Conservation (phyloP, 2,888 invertebrate species). For the Drosophila lacicola region DNA sequence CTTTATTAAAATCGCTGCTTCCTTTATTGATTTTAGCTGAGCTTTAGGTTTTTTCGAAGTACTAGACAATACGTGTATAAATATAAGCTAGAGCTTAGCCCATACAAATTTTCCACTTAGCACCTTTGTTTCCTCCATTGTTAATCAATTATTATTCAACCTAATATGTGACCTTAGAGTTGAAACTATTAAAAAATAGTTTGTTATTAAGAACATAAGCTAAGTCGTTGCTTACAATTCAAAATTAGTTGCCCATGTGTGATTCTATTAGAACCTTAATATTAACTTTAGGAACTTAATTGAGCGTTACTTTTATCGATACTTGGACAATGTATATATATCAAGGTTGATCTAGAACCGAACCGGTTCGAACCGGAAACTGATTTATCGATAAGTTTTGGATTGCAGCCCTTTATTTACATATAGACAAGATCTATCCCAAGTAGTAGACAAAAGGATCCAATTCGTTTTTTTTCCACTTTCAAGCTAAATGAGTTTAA, state of each 20-base stretch:
- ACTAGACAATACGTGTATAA: background rate
- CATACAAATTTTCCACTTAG: conserved; percentile 1
- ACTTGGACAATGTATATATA: too few relatives aligned
- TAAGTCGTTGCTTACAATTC: too few relatives aligned
- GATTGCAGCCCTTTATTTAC: too few relatives aligned
- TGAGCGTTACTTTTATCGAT: too few relatives aligned
- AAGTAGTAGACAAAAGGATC: background rate
- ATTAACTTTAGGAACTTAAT: too few relatives aligned
- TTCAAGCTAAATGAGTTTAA: background rate
- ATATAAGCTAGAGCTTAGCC: background rate
- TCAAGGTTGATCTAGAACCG: too few relatives aligned
- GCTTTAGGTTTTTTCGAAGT: background rate
- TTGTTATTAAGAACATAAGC: background rate
- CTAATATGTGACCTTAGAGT: too few relatives aligned
- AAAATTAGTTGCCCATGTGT: too few relatives aligned
- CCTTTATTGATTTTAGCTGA: conserved; percentile 1
- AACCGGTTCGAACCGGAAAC: too few relatives aligned
- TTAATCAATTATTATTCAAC: background rate
- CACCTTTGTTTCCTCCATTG: background rate
- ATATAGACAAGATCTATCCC: too few relatives aligned
- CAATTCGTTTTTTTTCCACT: background rate
- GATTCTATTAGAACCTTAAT: too few relatives aligned
- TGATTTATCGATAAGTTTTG: too few relatives aligned
- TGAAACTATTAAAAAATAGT: background rate
- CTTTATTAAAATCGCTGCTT: conserved; percentile 9